A percentile compares a stretch with the other conserved stretches of the same genome.
These are phyloP conservation scores for Proterorhinus semilunaris DNA, from an alignment of 2,113 vertebrate species.

Conservation along the genomic window DNA sequence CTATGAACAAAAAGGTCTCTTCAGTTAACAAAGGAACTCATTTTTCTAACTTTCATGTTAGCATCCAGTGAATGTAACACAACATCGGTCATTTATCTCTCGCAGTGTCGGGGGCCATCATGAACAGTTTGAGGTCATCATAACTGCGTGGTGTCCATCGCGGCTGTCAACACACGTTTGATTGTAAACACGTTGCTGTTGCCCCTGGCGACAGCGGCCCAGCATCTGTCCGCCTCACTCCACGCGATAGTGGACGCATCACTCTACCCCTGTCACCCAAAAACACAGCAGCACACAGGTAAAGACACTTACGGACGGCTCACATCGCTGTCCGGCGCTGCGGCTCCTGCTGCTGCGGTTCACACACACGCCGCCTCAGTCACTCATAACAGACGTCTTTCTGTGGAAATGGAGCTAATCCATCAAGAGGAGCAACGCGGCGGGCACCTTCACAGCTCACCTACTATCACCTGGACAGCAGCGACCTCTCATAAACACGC, in stretches of 20 bases:
- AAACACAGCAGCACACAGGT: constrained; percentile 39
- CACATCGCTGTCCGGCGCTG: constrained; percentile 56
- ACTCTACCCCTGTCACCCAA: constrained; percentile 57
- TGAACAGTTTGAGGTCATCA: constrained; percentile 62
- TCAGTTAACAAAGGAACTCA: too few species aligned
- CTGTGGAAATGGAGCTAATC: constrained; percentile 80
- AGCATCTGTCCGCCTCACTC: constrained; percentile 48
- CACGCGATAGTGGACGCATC: constrained; percentile 60
- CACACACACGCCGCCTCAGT: constrained; percentile 49
- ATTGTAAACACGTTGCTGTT: constrained; percentile 65
- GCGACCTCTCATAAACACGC: constrained; percentile 37
- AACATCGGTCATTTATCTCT: constrained; percentile 11
- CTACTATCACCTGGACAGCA: constrained; percentile 66
- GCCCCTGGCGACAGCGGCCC: constrained; percentile 55
- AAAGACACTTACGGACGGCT: constrained; percentile 47
- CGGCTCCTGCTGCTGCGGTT: constrained; percentile 47
- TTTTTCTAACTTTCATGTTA: too few species aligned
- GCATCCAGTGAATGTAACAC: too few species aligned
- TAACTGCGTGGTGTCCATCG: constrained; percentile 66
- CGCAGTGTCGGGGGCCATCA: constrained; percentile 40
- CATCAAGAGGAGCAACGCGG: constrained; percentile 67
- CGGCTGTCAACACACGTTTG: constrained; percentile 69
- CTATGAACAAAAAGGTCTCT: too few species aligned
- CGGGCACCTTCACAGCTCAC: constrained; percentile 74
- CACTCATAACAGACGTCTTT: constrained; percentile 72